Base-by-base conservation (phyloP, 2,888 invertebrate species). In the Argyresthia goedartella region DNA sequence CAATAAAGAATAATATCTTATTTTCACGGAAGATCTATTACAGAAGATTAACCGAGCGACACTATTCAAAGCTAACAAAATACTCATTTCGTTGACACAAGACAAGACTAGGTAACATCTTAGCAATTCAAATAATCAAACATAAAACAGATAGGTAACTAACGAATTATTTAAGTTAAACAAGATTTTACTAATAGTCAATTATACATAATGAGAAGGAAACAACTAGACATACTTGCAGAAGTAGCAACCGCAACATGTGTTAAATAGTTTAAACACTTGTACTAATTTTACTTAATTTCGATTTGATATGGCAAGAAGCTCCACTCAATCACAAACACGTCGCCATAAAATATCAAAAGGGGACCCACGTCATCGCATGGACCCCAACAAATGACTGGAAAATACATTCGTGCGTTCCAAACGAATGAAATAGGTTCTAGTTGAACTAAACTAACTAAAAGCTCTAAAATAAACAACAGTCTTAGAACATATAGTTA, bases 381-480 rank as follows among this genome's bases (percentile, higher is more conserved):
- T 6, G 6, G 25, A 25, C 25, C 25, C 25, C 25, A 25, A 67
- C n/a, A 36, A 67, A 82, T 84, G 85, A 82, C 85, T 82, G 77
- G 81, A 85, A 84, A 85, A 84, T 84, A 85, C 85, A 85, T 47
- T 14, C 9, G 14, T 39, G 39, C 39, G 9, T 11, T 14, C 14
- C 36, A 46, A n/a, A 44, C 45, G 14, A 46, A 15, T 36, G 14
- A 14, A 36, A 44, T 9, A 15, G 10, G 39, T 39, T 25, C 9
- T 39, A 39, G 44, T 75, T 69, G 71, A 78, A 78, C 69, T 68
- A 74, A 84, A 81, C 81, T 71, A 81, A 80, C 82, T 81, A 86
- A 81, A 86, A 73, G 73, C 80, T 85, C 80, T 85, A 81, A 73
- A 77, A 73, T 77, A 74, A 82, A 82, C 85, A 86, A 86, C 86